phyloP scores from a whole-genome alignment of 2,888 invertebrate species.

The Amiota communis region DNA sequence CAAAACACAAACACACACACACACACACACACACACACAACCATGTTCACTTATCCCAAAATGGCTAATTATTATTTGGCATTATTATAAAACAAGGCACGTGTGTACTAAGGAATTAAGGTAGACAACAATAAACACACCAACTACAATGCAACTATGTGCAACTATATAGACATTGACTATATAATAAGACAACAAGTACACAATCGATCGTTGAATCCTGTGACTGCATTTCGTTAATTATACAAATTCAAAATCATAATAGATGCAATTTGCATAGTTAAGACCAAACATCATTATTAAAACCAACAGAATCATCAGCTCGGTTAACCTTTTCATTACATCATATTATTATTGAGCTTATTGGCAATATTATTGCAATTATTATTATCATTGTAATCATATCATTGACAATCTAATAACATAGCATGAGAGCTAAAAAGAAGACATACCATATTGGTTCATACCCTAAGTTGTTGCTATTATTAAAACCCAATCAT shows the following conservation, averaged over 20 bases:
- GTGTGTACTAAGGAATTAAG: neutral
- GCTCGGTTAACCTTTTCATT: neutral
- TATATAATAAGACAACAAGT: too few species aligned
- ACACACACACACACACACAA: conserved; percentile 23
- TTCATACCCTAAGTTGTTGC: too few species aligned
- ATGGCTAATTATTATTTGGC: neutral
- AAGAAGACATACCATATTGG: too few species aligned
- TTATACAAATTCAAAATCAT: conserved; percentile 52
- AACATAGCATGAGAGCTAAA: neutral
- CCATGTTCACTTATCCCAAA: conserved; percentile 33
- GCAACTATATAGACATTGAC: neutral
- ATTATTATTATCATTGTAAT: neutral
- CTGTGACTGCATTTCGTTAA: conserved; percentile 39
- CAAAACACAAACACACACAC: conserved; percentile 27
- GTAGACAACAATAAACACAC: neutral
- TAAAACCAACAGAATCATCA: neutral
- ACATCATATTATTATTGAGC: neutral
- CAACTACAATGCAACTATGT: too few species aligned
- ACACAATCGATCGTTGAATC: too few species aligned
- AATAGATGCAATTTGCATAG: conserved; percentile 35
- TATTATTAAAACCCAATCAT: neutral
- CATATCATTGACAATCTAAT: neutral
- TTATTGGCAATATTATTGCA: neutral
- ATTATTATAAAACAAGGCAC: conserved; percentile 21
- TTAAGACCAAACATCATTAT: neutral